Conservation (phyloP, 2,888 invertebrate species). For the Drosophila yooni region DNA sequence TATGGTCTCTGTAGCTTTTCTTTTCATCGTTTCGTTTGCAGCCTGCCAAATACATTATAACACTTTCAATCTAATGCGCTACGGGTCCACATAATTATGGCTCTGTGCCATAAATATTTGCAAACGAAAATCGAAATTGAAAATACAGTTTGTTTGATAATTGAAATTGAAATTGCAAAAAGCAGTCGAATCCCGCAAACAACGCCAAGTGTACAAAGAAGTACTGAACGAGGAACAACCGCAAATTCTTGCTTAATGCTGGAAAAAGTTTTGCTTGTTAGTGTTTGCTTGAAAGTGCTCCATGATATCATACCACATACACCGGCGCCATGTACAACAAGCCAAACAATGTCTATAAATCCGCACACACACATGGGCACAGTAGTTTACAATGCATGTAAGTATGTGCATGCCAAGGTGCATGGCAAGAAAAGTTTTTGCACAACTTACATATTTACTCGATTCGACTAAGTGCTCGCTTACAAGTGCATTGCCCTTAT, state of each 20-base stretch:
- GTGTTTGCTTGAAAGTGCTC: constrained; percentile 56
- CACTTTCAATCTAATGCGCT: constrained; percentile 65
- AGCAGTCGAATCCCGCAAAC: constrained; percentile 29
- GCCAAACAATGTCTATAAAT: constrained; percentile 69
- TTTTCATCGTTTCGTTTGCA: constrained; percentile 6
- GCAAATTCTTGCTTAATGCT: constrained; percentile 69
- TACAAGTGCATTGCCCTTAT: constrained; percentile 70
- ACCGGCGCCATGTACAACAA: constrained; percentile 31
- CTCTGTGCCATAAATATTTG: constrained; percentile 58
- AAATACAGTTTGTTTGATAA: constrained; percentile 50
- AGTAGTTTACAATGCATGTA: background rate
- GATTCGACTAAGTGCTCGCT: constrained; percentile 76
- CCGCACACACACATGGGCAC: constrained; percentile 24
- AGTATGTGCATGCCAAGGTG: constrained; percentile 30
- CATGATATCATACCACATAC: constrained; percentile 61
- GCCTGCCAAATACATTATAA: constrained; percentile 56
- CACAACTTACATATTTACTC: constrained; percentile 74
- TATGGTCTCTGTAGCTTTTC: constrained; percentile 3
- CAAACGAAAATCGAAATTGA: constrained; percentile 63
- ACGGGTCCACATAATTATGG: constrained; percentile 37
- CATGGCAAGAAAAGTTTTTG: constrained; percentile 50
- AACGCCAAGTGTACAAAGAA: constrained; percentile 11
- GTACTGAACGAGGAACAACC: constrained; percentile 44
- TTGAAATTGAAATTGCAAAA: constrained; percentile 58
- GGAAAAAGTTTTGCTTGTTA: constrained; percentile 72